Percentiles rank a stretch among this genome's conserved stretches.
Conservation (phyloP, 2,113 vertebrate genomes). For the Delphinapterus leucas region DNA sequence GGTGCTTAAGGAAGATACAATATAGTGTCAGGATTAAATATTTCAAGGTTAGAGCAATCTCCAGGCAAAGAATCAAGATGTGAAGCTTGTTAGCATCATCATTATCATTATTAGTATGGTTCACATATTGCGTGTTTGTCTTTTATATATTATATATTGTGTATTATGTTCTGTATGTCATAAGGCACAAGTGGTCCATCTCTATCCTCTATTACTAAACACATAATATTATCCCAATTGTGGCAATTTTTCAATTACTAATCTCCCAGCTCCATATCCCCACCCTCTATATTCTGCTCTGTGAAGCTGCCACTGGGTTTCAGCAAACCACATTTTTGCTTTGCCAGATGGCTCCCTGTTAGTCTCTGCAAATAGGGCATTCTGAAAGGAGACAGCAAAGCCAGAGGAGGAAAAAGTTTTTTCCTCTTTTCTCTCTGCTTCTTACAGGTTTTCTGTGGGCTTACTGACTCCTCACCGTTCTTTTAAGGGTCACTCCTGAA, state of each 20-base stretch:
- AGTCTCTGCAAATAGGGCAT: background rate
- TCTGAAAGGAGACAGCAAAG: background rate
- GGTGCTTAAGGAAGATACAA: background rate
- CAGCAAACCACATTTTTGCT: background rate
- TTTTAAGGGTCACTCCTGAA: background rate
- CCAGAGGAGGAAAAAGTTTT: too few relatives aligned
- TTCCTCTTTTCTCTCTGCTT: background rate
- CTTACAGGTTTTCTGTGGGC: background rate
- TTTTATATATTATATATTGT: background rate
- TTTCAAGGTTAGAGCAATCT: background rate
- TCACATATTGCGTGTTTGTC: background rate
- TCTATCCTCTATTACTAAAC: background rate
- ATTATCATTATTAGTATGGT: background rate
- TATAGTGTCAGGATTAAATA: background rate
- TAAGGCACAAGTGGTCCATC: background rate
- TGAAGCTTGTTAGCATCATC: background rate
- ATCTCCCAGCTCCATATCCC: background rate
- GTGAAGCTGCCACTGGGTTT: background rate
- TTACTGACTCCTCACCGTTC: background rate
- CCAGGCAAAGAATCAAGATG: background rate
- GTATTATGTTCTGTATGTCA: background rate
- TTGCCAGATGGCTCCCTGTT: background rate
- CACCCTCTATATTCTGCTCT: background rate
- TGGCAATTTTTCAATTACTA: background rate
- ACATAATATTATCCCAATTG: background rate